These are phyloP conservation scores for Chaenodraco wilsoni DNA, from an alignment of 2,797 vertebrate species.

Conservation along the genomic window DNA sequence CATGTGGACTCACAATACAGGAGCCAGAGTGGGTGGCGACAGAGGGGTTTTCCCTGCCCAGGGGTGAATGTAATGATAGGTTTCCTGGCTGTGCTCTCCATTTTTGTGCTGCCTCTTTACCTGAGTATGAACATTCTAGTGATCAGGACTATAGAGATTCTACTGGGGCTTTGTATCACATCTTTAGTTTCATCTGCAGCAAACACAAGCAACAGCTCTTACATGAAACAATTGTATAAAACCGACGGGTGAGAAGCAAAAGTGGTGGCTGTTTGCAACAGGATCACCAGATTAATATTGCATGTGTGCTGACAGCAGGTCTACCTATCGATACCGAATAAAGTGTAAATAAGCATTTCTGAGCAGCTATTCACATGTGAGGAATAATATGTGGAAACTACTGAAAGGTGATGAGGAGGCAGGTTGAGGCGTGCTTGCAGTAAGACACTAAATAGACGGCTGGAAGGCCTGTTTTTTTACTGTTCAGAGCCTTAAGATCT, in stretches of 20 bases:
- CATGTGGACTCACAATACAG: slow-evolving; percentile 28
- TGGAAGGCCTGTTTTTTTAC: slow-evolving; percentile 39
- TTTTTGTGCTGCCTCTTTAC: slow-evolving; percentile 76
- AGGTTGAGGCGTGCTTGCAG: slow-evolving; percentile 62
- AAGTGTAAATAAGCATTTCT: slow-evolving; percentile 51
- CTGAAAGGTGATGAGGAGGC: slow-evolving; percentile 60
- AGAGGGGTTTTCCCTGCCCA: slow-evolving; percentile 67
- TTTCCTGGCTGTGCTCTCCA: slow-evolving; percentile 61
- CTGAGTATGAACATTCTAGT: slow-evolving; percentile 79
- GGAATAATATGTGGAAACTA: slow-evolving; percentile 44
- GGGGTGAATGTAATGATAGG: slow-evolving; percentile 70
- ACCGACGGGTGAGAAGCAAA: background rate
- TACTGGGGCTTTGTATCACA: slow-evolving; percentile 60
- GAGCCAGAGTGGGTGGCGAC: slow-evolving; percentile 28
- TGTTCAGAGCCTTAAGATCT: slow-evolving; percentile 39
- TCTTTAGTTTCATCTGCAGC: slow-evolving; percentile 30
- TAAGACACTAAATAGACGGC: slow-evolving; percentile 54
- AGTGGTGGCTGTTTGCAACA: slow-evolving; percentile 5
- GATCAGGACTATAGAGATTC: slow-evolving; percentile 72
- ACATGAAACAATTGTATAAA: slow-evolving; percentile 31
- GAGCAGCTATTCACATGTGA: slow-evolving; percentile 30
- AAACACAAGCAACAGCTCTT: slow-evolving; percentile 14
- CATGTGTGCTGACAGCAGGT: slow-evolving; percentile 40
- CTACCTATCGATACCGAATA: slow-evolving; percentile 48
- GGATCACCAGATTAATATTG: slow-evolving; percentile 46